These are phyloP conservation scores for Mobula hypostoma DNA, from an alignment of 2,113 vertebrate genomes.

Conservation along the genomic window DNA sequence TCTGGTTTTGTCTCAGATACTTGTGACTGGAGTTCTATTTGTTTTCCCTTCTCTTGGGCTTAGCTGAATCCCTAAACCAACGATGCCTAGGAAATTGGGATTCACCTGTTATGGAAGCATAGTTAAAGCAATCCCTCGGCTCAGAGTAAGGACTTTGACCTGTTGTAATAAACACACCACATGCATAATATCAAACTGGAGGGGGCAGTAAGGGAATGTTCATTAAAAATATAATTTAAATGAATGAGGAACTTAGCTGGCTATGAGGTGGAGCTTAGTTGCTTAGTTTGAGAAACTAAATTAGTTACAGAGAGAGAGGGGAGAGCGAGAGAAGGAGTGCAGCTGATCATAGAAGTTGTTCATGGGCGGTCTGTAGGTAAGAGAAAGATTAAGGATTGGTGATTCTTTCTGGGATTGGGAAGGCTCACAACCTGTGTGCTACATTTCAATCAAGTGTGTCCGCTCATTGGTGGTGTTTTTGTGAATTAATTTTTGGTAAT, in stretches of 20 bases:
- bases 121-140: background rate
- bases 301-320: background rate
- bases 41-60: too few relatives aligned
- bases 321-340: background rate
- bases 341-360: background rate
- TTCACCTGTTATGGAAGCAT: background rate
- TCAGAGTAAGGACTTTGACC: background rate
- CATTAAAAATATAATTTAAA: background rate
- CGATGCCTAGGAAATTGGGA: too few relatives aligned
- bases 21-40: too few relatives aligned
- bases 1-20: too few relatives aligned
- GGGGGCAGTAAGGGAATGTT: background rate
- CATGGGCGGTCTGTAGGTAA: background rate
- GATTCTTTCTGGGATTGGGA: background rate
- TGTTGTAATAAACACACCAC: background rate
- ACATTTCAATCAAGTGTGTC: background rate
- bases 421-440: background rate
- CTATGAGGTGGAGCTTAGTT: background rate
- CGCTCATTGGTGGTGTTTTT: background rate
- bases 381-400: background rate
- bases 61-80: too few relatives aligned
- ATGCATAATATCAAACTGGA: background rate
- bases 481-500: background rate
- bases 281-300: background rate
- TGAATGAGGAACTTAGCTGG: conserved; percentile 19